Conservation (phyloP, 2,888 invertebrate genomes). For the Acrobasis suavella region DNA sequence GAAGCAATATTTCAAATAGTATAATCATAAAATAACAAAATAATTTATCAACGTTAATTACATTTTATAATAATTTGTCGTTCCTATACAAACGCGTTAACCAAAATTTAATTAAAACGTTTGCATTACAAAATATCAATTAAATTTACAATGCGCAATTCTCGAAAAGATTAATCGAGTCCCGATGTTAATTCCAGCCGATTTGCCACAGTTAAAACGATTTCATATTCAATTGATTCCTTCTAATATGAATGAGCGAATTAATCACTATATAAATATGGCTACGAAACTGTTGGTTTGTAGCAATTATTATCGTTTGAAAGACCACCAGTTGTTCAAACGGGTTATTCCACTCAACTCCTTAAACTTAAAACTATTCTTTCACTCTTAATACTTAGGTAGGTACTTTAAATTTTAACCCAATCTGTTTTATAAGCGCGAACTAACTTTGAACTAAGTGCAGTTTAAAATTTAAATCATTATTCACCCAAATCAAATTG, state of each 20-base stretch:
- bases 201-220: slow-evolving; percentile 13
- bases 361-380: too few species aligned
- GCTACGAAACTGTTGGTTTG: neutral
- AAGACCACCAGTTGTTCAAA: slow-evolving; percentile 2
- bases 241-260: slow-evolving; percentile 11
- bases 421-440: too few species aligned
- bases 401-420: too few species aligned
- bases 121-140: slow-evolving; percentile 17
- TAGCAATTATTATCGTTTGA: neutral
- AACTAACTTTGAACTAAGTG: too few species aligned
- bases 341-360: neutral
- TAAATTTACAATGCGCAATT: slow-evolving; percentile 17
- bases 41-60: neutral
- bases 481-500: too few species aligned
- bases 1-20: too few species aligned
- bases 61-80: slow-evolving; percentile 6
- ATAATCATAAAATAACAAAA: too few species aligned
- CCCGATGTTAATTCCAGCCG: slow-evolving; percentile 19
- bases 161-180: slow-evolving; percentile 15
- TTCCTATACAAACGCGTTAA: slow-evolving; percentile 10
- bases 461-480: too few species aligned
- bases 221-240: slow-evolving; percentile 17
- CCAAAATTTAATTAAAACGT: slow-evolving; percentile 12
- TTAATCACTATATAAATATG: slow-evolving; percentile 16
- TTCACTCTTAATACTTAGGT: too few species aligned